These are phyloP conservation scores for Chalcosyrphus nemorum DNA, from an alignment of 2,888 invertebrate genomes.

Conservation along the genomic window DNA sequence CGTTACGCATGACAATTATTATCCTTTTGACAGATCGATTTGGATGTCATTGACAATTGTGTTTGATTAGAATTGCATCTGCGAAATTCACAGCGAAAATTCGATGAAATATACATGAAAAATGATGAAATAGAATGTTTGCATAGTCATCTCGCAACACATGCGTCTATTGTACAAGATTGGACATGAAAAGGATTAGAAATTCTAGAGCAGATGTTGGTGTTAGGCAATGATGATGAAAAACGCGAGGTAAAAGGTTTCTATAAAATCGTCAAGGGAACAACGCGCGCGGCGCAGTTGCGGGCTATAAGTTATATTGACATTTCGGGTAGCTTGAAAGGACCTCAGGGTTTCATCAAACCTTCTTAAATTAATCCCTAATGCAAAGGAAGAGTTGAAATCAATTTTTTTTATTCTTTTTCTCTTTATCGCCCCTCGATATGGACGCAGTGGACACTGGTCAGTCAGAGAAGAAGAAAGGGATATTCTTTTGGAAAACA, in stretches of 20 bases:
- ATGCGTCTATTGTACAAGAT: slow-evolving; percentile 59
- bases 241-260: slow-evolving; percentile 33
- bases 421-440: slow-evolving; percentile 4
- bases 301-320: slow-evolving; percentile 73
- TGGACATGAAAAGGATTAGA: slow-evolving; percentile 66
- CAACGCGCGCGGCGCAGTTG: slow-evolving; percentile 50
- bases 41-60: slow-evolving; percentile 16
- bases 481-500: slow-evolving; percentile 62
- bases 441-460: slow-evolving; percentile 73
- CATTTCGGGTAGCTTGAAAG: slow-evolving; percentile 66
- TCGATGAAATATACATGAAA: slow-evolving; percentile 50
- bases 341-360: slow-evolving; percentile 61
- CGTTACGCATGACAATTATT: slow-evolving; percentile 56
- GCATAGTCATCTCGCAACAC: slow-evolving; percentile 61
- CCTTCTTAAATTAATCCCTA: slow-evolving; percentile 71
- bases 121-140: slow-evolving; percentile 42
- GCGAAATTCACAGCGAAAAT: slow-evolving; percentile 63
- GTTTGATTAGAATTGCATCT: slow-evolving; percentile 57
- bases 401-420: slow-evolving; percentile 1
- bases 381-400: slow-evolving; percentile 62
- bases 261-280: slow-evolving; percentile 41
- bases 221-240: slow-evolving; percentile 59
- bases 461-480: slow-evolving; percentile 60
- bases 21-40: slow-evolving; percentile 68
- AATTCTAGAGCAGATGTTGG: slow-evolving; percentile 63